phyloP scores from a whole-genome alignment of 2,888 invertebrate species.

The Agriotes lineatus region DNA sequence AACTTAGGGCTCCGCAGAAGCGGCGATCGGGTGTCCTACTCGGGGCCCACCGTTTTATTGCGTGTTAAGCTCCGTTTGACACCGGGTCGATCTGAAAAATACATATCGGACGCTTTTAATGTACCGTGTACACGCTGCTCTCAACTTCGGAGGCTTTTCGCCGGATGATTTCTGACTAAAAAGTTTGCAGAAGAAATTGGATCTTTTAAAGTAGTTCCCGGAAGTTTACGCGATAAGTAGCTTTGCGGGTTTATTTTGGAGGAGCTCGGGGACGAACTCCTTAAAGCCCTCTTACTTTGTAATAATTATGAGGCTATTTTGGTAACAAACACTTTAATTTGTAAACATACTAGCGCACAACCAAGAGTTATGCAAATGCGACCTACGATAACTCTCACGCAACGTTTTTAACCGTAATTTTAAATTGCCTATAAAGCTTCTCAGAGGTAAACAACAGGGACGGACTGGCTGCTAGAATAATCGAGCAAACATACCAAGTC shows the following conservation, averaged over 20 bases:
- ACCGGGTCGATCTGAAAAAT: slow-evolving; percentile 34
- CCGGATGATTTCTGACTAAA: slow-evolving; percentile 3
- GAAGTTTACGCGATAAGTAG: slow-evolving; percentile 28
- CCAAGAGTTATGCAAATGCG: slow-evolving; percentile 10
- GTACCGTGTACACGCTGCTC: slow-evolving; percentile 31
- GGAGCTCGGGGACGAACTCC: background rate
- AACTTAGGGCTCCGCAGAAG: slow-evolving; percentile 35
- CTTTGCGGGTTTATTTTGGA: slow-evolving; percentile 21
- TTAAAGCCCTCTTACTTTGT: background rate
- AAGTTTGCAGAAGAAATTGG: slow-evolving; percentile 15
- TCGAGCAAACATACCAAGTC: too few species aligned
- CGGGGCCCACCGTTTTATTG: slow-evolving; percentile 38
- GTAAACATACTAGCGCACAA: slow-evolving; percentile 14
- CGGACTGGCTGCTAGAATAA: too few species aligned
- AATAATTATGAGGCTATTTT: slow-evolving; percentile 7
- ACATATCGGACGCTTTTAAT: slow-evolving; percentile 39
- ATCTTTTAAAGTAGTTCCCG: slow-evolving; percentile 13
- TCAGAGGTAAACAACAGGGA: slow-evolving; percentile 16
- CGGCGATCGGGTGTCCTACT: slow-evolving; percentile 34
- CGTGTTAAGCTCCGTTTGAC: slow-evolving; percentile 44
- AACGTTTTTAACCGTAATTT: slow-evolving; percentile 3
- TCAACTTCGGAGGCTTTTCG: slow-evolving; percentile 8
- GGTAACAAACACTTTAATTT: slow-evolving; percentile 4
- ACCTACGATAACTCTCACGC: slow-evolving; percentile 17
- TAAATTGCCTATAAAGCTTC: slow-evolving; percentile 7